phyloP scores from a whole-genome alignment of 2,797 vertebrate species.

The Catostomus latipinnis region DNA sequence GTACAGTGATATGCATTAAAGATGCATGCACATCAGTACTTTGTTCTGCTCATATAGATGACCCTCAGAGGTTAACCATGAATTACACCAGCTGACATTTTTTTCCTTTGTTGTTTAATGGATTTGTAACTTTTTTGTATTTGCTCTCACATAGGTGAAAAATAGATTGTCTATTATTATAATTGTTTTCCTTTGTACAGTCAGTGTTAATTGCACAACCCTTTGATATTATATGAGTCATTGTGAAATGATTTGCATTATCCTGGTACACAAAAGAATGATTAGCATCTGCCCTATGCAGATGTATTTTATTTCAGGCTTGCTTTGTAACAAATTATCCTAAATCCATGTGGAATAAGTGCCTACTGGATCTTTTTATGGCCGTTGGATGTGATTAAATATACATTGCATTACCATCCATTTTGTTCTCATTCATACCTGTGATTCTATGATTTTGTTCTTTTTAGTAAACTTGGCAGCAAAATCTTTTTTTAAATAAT shows the following conservation, averaged over 20 bases:
- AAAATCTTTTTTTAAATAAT: neutral
- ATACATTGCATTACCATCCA: constrained; percentile 7
- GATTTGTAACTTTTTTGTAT: neutral
- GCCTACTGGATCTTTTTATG: constrained; percentile 18
- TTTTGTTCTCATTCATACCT: constrained; percentile 21
- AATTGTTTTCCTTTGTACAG: neutral
- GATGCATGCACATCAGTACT: constrained; percentile 41
- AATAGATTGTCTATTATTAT: constrained; percentile 4
- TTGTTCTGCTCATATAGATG: constrained; percentile 24
- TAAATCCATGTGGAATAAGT: constrained; percentile 28
- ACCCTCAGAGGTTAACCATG: neutral
- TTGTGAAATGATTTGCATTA: constrained; percentile 29
- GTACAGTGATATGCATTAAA: constrained; percentile 54
- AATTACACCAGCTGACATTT: neutral
- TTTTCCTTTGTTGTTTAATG: neutral
- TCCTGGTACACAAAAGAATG: constrained; percentile 5
- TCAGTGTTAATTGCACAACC: constrained; percentile 22
- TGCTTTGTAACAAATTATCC: constrained; percentile 20
- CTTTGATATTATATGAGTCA: constrained; percentile 22
- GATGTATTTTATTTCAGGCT: constrained; percentile 18
- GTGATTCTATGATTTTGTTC: neutral
- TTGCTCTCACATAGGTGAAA: constrained; percentile 4
- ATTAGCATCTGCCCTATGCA: constrained; percentile 9
- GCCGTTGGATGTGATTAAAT: constrained; percentile 26
- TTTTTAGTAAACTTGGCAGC: neutral